Base-by-base conservation (phyloP, 1,140 invertebrate species). In the Drosophila sulfurigaster region DNA sequence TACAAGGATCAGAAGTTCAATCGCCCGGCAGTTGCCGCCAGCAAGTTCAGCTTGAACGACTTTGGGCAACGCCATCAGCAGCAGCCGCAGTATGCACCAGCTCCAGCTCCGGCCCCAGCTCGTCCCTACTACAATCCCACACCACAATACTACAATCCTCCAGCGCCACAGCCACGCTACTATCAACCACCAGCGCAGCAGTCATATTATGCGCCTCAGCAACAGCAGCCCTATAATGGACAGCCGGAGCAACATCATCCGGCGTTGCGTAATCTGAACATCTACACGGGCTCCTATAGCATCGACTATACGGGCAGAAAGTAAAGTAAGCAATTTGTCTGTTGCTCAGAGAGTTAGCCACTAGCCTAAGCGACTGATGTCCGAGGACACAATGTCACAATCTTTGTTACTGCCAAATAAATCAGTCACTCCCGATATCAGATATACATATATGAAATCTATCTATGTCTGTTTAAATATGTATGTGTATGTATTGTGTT, bases 1-100 rank as follows among this genome's bases (percentile, higher is more conserved):
- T 95, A 96, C 91, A 96, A 96, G 72, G 95, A 96, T 81, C 95
- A 95, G 5, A 94, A 95, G 70, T 96, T 94, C 91, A 96, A 95
- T 74, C 93, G 93, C 10, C 86, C 90, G 20, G 20, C 10, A 41
- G 20, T 91, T 78, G 56, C 85, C 67, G 56, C 91, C 91, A 77
- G 92, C 83, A 79, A 92, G 75, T 91, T 88, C 25, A 89, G 85
- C 25, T 52, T 92, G 48, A 77, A 68, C 7, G 90, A 92, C 13
- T 85, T 82, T 15, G 79, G 86, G 1, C 78, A 80, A 3, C 77
- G 80, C 1, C 20, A 74, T 15, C 81, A 81, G 45, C 81, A 81
- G 62, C n/a, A 75, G 32, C 78, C 65, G 8, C 79, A 57, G 78
- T 87, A 72, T 60, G 91, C 76, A 64, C 80, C 91, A 41, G 88